A percentile compares a stretch with the other conserved stretches of the same genome.
Conservation (phyloP, 2,797 vertebrate genomes). For the Emydoidea blandingii region DNA sequence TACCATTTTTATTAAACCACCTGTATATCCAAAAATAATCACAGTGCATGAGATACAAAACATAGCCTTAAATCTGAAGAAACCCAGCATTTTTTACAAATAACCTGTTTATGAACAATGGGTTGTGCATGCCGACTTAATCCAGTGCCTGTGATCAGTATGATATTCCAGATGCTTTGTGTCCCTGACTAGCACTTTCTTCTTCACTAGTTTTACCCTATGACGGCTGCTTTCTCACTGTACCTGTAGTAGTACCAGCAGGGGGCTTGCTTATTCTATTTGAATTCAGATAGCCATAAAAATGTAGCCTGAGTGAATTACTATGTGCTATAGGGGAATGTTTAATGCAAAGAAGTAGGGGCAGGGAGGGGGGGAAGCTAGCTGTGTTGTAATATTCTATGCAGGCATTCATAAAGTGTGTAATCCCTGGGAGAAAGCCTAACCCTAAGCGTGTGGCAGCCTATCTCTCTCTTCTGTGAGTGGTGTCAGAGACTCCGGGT, state of each 20-base stretch:
- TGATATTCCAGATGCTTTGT: neutral
- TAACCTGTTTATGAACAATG: neutral
- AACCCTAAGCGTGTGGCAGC: neutral
- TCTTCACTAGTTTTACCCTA: neutral
- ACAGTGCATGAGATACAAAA: neutral
- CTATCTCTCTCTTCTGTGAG: fast-evolving
- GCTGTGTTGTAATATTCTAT: fast-evolving
- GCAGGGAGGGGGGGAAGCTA: neutral
- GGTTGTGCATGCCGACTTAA: neutral
- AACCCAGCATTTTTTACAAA: neutral
- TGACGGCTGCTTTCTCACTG: neutral
- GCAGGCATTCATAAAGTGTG: neutral
- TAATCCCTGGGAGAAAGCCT: neutral
- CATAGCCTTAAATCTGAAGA: neutral
- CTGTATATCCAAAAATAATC: neutral
- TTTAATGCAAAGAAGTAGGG: neutral
- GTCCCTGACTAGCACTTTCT: neutral
- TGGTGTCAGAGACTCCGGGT: neutral
- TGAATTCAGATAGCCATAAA: fast-evolving
- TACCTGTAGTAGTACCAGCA: neutral
- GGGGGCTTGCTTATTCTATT: neutral
- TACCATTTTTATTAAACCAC: neutral
- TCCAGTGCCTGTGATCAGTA: neutral
- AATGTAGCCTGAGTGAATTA: neutral
- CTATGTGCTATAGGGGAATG: neutral